Percentiles rank a stretch among this genome's conserved stretches.
Conservation (phyloP, 2,113 vertebrate genomes). For the Apodemus sylvaticus region DNA sequence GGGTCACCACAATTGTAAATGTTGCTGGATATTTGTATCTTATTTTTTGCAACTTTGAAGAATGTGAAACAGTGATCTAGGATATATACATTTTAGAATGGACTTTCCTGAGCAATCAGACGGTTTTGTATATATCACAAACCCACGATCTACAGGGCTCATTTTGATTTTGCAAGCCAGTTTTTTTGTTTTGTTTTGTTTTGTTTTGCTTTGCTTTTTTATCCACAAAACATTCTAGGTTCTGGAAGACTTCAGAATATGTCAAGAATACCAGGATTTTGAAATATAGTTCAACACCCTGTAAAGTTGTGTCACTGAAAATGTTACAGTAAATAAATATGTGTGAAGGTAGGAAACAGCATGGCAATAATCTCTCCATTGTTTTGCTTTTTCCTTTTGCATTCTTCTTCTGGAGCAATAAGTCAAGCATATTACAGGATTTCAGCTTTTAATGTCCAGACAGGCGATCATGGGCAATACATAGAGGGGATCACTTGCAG, state of each 20-base stretch:
- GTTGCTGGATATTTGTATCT: neutral
- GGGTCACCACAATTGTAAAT: neutral
- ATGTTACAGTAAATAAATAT: neutral
- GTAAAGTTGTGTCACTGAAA: neutral
- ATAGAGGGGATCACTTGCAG: neutral
- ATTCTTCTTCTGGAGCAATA: neutral
- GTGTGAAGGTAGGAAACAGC: neutral
- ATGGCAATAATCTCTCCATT: neutral
- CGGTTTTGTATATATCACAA: neutral
- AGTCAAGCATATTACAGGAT: neutral
- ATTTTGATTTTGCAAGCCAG: neutral
- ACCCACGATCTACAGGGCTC: neutral
- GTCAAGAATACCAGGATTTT: neutral
- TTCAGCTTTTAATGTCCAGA: neutral
- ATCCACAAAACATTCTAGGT: neutral
- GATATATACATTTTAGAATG: neutral
- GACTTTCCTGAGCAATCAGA: neutral
- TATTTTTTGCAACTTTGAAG: neutral
- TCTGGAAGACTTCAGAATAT: neutral
- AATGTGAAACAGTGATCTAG: neutral
- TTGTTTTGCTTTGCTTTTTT: no score
- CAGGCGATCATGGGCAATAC: neutral
- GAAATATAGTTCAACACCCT: neutral
- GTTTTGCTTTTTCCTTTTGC: neutral
- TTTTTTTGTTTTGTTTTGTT: neutral